phyloP scores from a whole-genome alignment of 2,888 invertebrate genomes.

The Bugula neritina region DNA sequence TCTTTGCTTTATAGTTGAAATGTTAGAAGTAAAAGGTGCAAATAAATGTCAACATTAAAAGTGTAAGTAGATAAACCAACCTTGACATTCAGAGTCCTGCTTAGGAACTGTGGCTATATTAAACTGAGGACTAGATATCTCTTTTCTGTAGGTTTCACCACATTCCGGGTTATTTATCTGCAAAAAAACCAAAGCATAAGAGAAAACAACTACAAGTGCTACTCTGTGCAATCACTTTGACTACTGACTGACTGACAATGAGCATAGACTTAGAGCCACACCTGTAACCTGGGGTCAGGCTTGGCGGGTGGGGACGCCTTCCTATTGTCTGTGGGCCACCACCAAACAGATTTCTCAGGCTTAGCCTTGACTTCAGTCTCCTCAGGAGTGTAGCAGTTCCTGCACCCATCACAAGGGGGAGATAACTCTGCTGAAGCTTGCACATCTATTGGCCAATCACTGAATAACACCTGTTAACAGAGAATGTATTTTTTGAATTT shows the following conservation, averaged over 20 bases:
- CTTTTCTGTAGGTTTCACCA: neutral
- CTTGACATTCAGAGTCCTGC: no score
- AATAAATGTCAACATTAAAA: no score
- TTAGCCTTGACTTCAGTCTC: neutral
- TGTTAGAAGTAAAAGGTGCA: no score
- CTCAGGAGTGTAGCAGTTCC: conserved; percentile 49
- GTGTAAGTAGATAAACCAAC: no score
- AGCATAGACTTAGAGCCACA: no score
- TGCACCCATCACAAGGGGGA: conserved; percentile 26
- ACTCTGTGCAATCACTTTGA: no score
- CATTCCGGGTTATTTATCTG: neutral
- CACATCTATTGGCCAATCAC: conserved; percentile 1
- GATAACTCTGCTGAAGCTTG: neutral
- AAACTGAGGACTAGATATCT: neutral
- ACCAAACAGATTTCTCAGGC: conserved; percentile 5
- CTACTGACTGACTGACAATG: no score
- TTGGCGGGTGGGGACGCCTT: neutral
- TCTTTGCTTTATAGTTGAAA: no score
- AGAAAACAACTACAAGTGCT: no score
- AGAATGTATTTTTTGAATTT: no score
- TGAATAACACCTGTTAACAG: neutral
- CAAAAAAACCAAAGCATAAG: neutral
- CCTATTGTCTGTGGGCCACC: conserved; percentile 25
- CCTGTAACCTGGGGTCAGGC: conserved; percentile 18
- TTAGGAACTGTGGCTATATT: neutral